Evolutionary conservation across 1,140 invertebrate species (phyloP).

Genomic region (Copidosoma floridanum): DNA sequence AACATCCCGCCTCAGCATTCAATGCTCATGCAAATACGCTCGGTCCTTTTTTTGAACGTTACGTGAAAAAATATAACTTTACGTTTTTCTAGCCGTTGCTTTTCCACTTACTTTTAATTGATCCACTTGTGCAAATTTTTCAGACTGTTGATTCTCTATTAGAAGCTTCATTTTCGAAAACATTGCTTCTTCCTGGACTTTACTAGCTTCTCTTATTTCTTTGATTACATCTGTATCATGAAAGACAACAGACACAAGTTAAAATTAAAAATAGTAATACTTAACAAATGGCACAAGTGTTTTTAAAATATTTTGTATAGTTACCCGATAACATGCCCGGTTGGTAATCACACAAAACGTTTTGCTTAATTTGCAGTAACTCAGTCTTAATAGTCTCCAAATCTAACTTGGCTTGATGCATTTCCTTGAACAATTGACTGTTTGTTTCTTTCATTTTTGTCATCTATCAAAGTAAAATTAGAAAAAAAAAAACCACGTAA

Average conservation of each 20-base stretch:
- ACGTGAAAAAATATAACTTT: no score
- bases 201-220: slow-evolving; percentile 72
- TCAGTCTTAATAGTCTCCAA: slow-evolving; percentile 55
- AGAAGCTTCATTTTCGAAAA: slow-evolving; percentile 61
- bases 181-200: slow-evolving; percentile 69
- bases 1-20: no score
- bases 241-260: neutral
- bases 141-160: slow-evolving; percentile 58
- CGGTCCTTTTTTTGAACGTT: slow-evolving; percentile 1
- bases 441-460: slow-evolving; percentile 57
- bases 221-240: slow-evolving; percentile 65
- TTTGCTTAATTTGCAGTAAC: slow-evolving; percentile 48
- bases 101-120: slow-evolving; percentile 49
- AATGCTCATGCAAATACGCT: neutral
- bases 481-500: no score
- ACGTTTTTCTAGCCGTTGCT: no score
- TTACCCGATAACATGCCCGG: slow-evolving; percentile 67
- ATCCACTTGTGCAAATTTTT: slow-evolving; percentile 40
- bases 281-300: neutral
- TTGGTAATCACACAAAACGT: slow-evolving; percentile 60
- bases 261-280: no score
- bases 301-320: no score
- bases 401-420: slow-evolving; percentile 57
- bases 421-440: slow-evolving; percentile 57
- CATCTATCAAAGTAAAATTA: slow-evolving; percentile 33